phyloP scores from a whole-genome alignment of 2,797 vertebrate species.

The Onychomys leucogaster region DNA sequence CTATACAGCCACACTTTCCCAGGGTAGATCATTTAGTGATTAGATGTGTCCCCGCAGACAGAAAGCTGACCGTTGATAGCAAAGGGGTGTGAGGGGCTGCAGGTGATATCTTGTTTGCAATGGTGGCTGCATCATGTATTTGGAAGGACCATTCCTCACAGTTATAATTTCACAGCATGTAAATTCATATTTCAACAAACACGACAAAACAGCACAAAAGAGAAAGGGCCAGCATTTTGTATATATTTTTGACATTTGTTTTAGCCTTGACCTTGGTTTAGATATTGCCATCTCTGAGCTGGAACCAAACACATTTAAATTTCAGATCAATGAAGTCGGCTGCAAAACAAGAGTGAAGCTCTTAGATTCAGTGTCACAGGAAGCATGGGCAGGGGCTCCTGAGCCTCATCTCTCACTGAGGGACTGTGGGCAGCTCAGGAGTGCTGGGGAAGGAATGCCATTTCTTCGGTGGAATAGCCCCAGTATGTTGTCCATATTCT shows the following conservation, averaged over 20 bases:
- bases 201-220: too few species aligned
- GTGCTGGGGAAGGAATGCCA: not conserved
- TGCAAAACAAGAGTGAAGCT: slow-evolving; percentile 37
- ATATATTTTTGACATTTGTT: slow-evolving; percentile 38
- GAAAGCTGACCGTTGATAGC: not conserved
- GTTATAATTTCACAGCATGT: not conserved
- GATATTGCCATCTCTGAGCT: slow-evolving; percentile 11
- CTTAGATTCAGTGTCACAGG: not conserved
- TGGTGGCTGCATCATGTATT: not conserved
- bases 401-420: not conserved
- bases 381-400: not conserved
- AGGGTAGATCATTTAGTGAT: too few species aligned
- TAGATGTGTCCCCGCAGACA: not conserved
- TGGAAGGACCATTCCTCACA: not conserved
- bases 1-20: not conserved
- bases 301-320: slow-evolving; percentile 64
- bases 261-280: slow-evolving; percentile 25
- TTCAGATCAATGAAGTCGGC: slow-evolving; percentile 48
- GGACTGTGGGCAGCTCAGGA: not conserved
- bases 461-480: not conserved
- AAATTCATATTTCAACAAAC: not conserved
- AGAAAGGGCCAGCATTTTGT: slow-evolving; percentile 29
- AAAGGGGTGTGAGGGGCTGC: not conserved
- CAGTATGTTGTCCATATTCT: too few species aligned
- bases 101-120: too few species aligned